phyloP scores from a whole-genome alignment of 2,888 invertebrate species.

The Drosophila melanosoma region DNA sequence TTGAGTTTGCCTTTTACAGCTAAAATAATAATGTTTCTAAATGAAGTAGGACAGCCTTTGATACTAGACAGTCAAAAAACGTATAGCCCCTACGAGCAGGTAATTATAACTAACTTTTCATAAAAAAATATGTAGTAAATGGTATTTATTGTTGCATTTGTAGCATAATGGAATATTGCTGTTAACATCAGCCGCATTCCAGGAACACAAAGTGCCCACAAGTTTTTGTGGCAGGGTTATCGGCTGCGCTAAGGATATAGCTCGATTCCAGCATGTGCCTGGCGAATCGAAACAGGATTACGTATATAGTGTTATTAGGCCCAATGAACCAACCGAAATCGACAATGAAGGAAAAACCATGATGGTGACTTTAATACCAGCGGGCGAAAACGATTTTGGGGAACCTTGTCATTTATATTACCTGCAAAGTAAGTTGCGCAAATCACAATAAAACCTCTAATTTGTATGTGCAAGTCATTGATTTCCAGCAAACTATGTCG shows the following conservation, averaged over 20 bases:
- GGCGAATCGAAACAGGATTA: neutral
- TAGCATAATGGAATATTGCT: constrained; percentile 59
- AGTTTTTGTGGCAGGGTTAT: constrained; percentile 45
- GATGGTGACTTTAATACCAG: constrained; percentile 48
- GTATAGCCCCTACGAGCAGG: constrained; percentile 53
- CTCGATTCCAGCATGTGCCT: constrained; percentile 1
- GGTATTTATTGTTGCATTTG: neutral
- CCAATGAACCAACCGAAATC: constrained; percentile 31
- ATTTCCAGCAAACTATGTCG: constrained; percentile 37
- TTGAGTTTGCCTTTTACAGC: neutral
- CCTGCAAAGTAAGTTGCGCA: constrained; percentile 48
- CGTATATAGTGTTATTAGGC: constrained; percentile 15
- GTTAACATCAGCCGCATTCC: constrained; percentile 56
- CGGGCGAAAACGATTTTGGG: constrained; percentile 16
- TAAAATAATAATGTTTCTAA: constrained; percentile 54
- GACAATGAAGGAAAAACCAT: constrained; percentile 7
- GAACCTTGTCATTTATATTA: constrained; percentile 35
- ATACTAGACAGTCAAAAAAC: constrained; percentile 41
- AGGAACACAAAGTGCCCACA: constrained; percentile 29
- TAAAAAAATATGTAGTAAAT: neutral
- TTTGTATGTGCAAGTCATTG: neutral
- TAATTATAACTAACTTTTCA: neutral
- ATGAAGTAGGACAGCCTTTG: constrained; percentile 60
- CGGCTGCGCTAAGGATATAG: constrained; percentile 49
- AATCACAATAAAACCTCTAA: neutral